Percentiles rank a stretch among this genome's conserved stretches.
Evolutionary conservation across 1,140 invertebrate genomes (phyloP).

Genomic region (Chelonus insularis): DNA sequence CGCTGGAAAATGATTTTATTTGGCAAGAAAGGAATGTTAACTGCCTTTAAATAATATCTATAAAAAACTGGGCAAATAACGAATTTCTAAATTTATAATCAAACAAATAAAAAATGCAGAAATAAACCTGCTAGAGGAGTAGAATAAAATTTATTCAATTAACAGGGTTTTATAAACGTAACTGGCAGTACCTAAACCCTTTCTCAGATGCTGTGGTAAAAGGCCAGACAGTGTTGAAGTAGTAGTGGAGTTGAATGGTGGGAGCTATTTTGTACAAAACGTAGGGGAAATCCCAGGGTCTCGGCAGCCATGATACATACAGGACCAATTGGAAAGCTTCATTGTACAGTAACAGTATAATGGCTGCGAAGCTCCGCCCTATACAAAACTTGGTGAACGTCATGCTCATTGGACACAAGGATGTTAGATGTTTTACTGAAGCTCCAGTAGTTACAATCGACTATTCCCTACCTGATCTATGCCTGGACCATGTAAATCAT

Average conservation of each 20-base stretch:
- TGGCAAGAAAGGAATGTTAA: no score
- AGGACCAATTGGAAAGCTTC: conserved; percentile 44
- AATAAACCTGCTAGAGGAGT: no score
- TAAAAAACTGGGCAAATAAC: background rate
- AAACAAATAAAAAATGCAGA: no score
- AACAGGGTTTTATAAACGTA: background rate
- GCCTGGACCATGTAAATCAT: conserved; percentile 44
- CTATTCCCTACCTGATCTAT: conserved; percentile 24
- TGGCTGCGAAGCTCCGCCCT: conserved; percentile 55
- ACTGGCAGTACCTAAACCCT: background rate
- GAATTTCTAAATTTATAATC: no score
- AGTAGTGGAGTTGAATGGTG: background rate
- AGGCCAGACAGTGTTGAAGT: background rate
- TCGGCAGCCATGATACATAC: conserved; percentile 53
- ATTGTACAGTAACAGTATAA: conserved; percentile 48
- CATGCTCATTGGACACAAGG: conserved; percentile 51
- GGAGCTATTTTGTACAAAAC: conserved; percentile 12
- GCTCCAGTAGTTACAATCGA: conserved; percentile 51
- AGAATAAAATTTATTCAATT: no score
- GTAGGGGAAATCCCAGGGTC: conserved; percentile 25
- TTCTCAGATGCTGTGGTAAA: background rate
- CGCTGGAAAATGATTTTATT: no score
- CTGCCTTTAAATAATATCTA: no score
- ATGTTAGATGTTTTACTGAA: conserved; percentile 56
- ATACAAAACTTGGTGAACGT: conserved; percentile 42